Evolutionary conservation across 1,140 invertebrate genomes (phyloP), one percentile per base, ranked within the genome.

Genomic region (Drosophila nasuta): DNA sequence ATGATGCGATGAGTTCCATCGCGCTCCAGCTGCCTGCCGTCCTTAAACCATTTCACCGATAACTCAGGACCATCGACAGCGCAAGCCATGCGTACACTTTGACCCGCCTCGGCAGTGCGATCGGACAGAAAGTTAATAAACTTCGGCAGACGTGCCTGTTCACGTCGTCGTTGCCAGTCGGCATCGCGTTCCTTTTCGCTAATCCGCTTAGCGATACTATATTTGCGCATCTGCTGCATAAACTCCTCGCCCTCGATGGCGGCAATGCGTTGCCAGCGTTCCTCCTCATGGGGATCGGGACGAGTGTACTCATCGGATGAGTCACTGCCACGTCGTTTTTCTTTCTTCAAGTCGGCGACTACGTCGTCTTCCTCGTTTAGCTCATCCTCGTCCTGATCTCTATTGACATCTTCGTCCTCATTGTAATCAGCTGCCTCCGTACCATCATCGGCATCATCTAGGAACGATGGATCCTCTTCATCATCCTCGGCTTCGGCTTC

Each of bases 1-100:
- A 93, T 94, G 2, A 94, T 95, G 67, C 93, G 93, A 91, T 95
- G 95, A 56, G 94, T 79, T 0, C 93, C 93, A 78, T 94, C 93
- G 72, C 93, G 92, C 46, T 93, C 92, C 7, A 96, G 77, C 59
- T 94, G 93, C 60, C 94, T 91, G 1, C 95, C 95, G 90, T 98
- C 96, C 88, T 96, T 98, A 30, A 95, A 96, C 97, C 97, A 99
- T 73, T 95, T 95, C 2, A 98, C 93, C 28, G 94, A 94, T 3
- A 97, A 96, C 72, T 97, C 96, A 0, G 97, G 92, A 0, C 97
- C 97, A 71, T 98, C 94, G 1, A 98, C 95, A 63, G 96, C 96
- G 88, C 98, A 98, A 1, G 96, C 96, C 30, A 99, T 92, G 85
- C 96, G 96, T 0, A 97, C 95, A 72, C 95, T 94, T 17, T 96